phyloP scores from a whole-genome alignment of 2,888 invertebrate species.

The Copidosoma aretas region DNA sequence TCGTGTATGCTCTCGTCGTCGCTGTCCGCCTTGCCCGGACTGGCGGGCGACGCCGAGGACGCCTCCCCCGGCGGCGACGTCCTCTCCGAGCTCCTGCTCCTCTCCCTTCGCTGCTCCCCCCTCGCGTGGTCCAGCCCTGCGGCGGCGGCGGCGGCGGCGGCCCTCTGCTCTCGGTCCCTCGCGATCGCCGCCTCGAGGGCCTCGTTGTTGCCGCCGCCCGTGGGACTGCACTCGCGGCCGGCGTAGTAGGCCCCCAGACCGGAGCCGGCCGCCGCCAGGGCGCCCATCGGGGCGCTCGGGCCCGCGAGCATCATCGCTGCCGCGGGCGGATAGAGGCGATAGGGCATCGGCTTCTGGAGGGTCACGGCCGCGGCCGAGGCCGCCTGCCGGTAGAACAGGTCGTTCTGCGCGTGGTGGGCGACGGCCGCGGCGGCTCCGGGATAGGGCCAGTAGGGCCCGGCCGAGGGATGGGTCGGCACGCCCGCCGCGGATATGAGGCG shows the following conservation, averaged over 20 bases:
- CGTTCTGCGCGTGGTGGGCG: conserved; percentile 68
- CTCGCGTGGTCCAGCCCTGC: conserved; percentile 9
- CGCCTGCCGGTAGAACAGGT: conserved; percentile 83
- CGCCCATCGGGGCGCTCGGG: conserved; percentile 72
- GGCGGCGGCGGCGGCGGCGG: conserved; percentile 38
- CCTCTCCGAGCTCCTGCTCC: conserved; percentile 55
- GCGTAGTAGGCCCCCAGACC: conserved; percentile 71
- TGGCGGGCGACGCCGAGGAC: conserved; percentile 56
- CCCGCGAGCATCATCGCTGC: conserved; percentile 72
- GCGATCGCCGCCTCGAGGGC: conserved; percentile 52
- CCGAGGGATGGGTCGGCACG: conserved; percentile 55
- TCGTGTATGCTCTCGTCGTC: conserved; percentile 62
- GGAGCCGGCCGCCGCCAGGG: conserved; percentile 62
- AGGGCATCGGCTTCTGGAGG: conserved; percentile 86
- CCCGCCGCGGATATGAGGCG: conserved; percentile 79
- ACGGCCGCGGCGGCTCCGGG: conserved; percentile 66
- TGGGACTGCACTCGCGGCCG: background rate
- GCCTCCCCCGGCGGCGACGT: conserved; percentile 48
- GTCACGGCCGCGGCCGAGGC: conserved; percentile 77
- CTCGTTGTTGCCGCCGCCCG: too few species aligned
- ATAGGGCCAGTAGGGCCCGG: conserved; percentile 61
- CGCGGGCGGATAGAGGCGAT: conserved; percentile 67
- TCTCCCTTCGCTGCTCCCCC: conserved; percentile 48
- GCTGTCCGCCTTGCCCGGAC: conserved; percentile 52
- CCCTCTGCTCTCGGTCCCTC: conserved; percentile 51